A percentile compares a stretch with the other conserved stretches of the same genome.
Evolutionary conservation across 2,888 invertebrate species (phyloP).

Genomic region (Callimorpha dominula): DNA sequence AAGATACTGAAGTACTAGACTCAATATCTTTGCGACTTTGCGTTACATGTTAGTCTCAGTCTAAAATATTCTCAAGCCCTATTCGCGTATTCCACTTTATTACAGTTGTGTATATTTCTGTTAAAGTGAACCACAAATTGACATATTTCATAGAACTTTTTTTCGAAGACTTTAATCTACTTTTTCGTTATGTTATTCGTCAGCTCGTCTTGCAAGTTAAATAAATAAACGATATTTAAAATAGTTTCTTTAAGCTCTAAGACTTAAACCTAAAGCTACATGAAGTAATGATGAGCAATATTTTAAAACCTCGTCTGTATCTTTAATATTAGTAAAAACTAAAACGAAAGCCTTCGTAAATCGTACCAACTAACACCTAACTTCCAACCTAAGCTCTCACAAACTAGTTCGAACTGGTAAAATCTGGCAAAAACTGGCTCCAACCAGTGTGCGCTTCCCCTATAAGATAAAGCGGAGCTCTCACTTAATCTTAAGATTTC

Average conservation of each 20-base stretch:
- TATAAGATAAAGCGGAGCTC: conserved; percentile 54
- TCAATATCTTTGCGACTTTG: too few relatives aligned
- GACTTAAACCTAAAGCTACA: neutral
- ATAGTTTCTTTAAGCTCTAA: neutral
- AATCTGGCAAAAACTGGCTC: conserved; percentile 39
- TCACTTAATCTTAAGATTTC: conserved; percentile 62
- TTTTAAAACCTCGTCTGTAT: conserved; percentile 12
- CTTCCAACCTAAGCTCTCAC: conserved; percentile 35
- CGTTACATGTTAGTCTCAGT: too few relatives aligned
- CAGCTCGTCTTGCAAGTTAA: too few relatives aligned
- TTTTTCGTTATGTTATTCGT: too few relatives aligned
- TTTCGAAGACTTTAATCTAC: too few relatives aligned
- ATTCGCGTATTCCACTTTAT: too few relatives aligned
- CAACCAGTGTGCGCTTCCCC: conserved; percentile 46
- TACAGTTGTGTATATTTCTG: too few relatives aligned
- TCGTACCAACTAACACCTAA: conserved; percentile 24
- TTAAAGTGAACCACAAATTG: too few relatives aligned
- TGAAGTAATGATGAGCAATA: neutral
- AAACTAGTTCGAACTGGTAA: conserved; percentile 39
- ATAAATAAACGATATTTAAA: neutral
- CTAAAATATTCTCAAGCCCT: too few relatives aligned
- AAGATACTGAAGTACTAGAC: too few relatives aligned
- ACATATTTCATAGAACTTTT: too few relatives aligned
- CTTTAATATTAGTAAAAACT: conserved; percentile 22
- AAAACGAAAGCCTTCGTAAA: conserved; percentile 22